Base-by-base conservation (phyloP, 2,797 vertebrate genomes). In the Sternarchorhynchus goeldii region DNA sequence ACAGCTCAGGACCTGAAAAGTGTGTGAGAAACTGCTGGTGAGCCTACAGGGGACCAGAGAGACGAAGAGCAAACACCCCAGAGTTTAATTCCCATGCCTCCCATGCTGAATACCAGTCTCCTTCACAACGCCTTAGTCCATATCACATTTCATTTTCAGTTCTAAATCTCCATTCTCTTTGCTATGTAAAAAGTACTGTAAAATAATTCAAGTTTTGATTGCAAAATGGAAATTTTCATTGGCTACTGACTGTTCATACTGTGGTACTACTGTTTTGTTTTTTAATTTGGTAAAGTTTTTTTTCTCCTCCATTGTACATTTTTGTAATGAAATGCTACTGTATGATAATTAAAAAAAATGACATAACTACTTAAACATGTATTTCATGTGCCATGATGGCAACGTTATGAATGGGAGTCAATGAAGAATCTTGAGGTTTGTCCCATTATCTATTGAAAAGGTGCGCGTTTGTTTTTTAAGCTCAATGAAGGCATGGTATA, bases 241-340 rank as follows among this genome's bases (percentile, higher is more conserved):
- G 68, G 68, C 68, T 70, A 45, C 76, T 55, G 29, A 36, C 59
- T 60, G 41, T 50, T 34, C 45, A 25, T 4, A 12, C 20, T 29
- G 50, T 14, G 5, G 66, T 25, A 34, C 57, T 21, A 16, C 41
- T 68, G 3, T 16, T 69, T 62, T 31, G 34, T 58, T 69, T 77
- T 21, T 69, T 60, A 60, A 63, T 39, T 63, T 45, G 0, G 16
- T 68, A 59, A 3, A 5, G 31, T 45, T 18, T 18, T 12, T 70
- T 76, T 58, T 20, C 55, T 10, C 18, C 7, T 7, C n/a, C 45
- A 69, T 60, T 57, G 68, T 70, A 70, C 58, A 63, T 36, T 70
- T 77, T 78, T 78, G 32, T 78, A 72, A 78, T 65, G 16, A 65
- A 72, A 63, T 34, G 68, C 53, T 20, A 57, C 68, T 56, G 50